Base-by-base conservation (phyloP, 1,140 invertebrate genomes). In the Whitmania pigra region DNA sequence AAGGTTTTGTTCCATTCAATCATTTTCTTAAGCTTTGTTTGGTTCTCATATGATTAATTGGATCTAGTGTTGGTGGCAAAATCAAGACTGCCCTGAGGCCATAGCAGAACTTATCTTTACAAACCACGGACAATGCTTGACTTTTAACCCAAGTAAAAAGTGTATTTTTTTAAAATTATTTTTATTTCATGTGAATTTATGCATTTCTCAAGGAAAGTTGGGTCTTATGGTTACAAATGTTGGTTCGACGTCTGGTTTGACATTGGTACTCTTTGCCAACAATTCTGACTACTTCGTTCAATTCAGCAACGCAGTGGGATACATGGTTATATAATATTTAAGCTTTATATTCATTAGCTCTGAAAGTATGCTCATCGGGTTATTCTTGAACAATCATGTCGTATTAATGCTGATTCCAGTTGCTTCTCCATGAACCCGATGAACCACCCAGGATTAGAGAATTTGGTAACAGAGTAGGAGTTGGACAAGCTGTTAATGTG, bases 201-300 rank as follows among this genome's bases (percentile, higher is more conserved):
- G 57, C 22, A 22, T 63, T 63, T 63, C 3, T 25, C 22, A 22
- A 63, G 57, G 57, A 63, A 63, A 63, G 22, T 31, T 25, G 3
- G 29, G 29, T 17, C 57, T 63, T 13, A 7, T 20, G 29, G 57
- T 15, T 25, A 63, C 22, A 63, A 63, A 31, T 22, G 22, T 31
- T n/a, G 69, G 69, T 2, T n/a, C 69, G 2, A 70, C 53, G 11
- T 27, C 25, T 1, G 69, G 69, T 53, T 54, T 70, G 69, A 49
- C 40, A 18, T 27, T 70, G 22, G 29, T 70, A 2, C 29, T 70
- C 6, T 70, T 49, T 25, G 69, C 49, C 69, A 70, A 70, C 53
- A 43, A 70, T 4, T n/a, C n/a, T 7, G 69, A 70, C n/a, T 70
- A 70, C 53, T 53, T 70, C 57, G 29, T 63, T 31, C 57, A 63